These are phyloP conservation scores for Scelioninae gen. 1 DNA, from an alignment of 2,888 invertebrate genomes.

Conservation along the genomic window DNA sequence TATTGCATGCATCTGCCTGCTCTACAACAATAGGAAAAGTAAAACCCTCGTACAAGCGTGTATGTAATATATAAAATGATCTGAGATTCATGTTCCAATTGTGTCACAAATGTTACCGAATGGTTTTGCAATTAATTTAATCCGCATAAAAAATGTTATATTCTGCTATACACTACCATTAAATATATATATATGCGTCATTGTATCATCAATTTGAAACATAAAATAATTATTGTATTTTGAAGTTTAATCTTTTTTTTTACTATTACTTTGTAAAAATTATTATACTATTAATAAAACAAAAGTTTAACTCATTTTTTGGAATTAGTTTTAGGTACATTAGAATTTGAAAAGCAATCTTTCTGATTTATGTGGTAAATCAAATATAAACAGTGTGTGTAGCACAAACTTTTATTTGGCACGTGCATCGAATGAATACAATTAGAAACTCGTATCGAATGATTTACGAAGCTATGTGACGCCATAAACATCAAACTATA, in stretches of 20 bases:
- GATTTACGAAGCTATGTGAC: constrained; percentile 54
- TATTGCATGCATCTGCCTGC: constrained; percentile 75
- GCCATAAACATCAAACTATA: constrained; percentile 60
- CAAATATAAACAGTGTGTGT: constrained; percentile 38
- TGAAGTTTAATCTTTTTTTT: too few relatives aligned
- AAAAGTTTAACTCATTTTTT: too few relatives aligned
- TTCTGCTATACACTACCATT: too few relatives aligned
- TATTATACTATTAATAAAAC: too few relatives aligned
- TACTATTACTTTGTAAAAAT: too few relatives aligned
- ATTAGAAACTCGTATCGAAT: constrained; percentile 57
- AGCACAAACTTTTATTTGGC: constrained; percentile 55
- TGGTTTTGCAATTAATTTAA: not conserved
- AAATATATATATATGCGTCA: too few relatives aligned
- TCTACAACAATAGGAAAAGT: constrained; percentile 59
- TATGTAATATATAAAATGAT: constrained; percentile 8
- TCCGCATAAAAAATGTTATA: too few relatives aligned
- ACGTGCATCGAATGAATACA: constrained; percentile 58
- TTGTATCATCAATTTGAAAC: not conserved
- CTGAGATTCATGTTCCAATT: constrained; percentile 14
- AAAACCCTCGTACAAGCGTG: constrained; percentile 39
- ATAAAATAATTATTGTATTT: too few relatives aligned
- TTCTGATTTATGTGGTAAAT: constrained; percentile 33
- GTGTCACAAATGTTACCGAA: constrained; percentile 10
- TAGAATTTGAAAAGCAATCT: constrained; percentile 13
- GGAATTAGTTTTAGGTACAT: too few relatives aligned